phyloP scores from a whole-genome alignment of 2,888 invertebrate species.

The Lepas anatifera region DNA sequence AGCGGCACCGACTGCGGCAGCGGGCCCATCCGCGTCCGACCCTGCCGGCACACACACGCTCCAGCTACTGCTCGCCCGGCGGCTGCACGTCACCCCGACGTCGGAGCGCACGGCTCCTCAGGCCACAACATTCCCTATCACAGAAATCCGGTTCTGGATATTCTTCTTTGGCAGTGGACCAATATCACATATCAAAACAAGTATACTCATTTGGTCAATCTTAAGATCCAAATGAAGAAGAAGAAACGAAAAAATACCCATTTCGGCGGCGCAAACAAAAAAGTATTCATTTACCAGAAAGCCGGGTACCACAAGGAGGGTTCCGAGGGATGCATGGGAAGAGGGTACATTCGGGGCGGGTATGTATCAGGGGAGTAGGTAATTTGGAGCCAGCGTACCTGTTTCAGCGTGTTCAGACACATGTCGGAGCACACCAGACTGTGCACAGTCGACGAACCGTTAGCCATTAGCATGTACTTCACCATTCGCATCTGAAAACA shows the following conservation, averaged over 20 bases:
- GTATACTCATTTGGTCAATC: too few species aligned
- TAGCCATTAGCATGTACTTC: neutral
- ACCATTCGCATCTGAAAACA: neutral
- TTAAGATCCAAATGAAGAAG: neutral
- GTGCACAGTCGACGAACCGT: neutral
- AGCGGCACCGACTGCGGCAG: neutral
- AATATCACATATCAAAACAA: too few species aligned
- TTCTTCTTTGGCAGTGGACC: too few species aligned
- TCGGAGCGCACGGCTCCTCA: neutral
- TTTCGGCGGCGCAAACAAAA: neutral
- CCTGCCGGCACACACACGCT: neutral
- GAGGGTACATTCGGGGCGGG: neutral
- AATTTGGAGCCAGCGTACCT: neutral
- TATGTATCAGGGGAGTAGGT: neutral
- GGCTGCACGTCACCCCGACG: neutral
- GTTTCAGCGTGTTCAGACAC: neutral
- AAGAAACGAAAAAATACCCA: neutral
- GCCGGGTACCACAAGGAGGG: neutral
- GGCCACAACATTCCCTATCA: too few species aligned
- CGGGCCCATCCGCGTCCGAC: neutral
- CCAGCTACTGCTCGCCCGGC: neutral
- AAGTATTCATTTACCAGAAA: too few species aligned
- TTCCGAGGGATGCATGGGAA: neutral
- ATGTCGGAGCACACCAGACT: neutral
- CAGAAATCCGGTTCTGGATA: too few species aligned